Percentiles rank a stretch among this genome's conserved stretches.
These are phyloP conservation scores for Heteromurus nitidus DNA, from an alignment of 2,888 invertebrate species.

Conservation along the genomic window DNA sequence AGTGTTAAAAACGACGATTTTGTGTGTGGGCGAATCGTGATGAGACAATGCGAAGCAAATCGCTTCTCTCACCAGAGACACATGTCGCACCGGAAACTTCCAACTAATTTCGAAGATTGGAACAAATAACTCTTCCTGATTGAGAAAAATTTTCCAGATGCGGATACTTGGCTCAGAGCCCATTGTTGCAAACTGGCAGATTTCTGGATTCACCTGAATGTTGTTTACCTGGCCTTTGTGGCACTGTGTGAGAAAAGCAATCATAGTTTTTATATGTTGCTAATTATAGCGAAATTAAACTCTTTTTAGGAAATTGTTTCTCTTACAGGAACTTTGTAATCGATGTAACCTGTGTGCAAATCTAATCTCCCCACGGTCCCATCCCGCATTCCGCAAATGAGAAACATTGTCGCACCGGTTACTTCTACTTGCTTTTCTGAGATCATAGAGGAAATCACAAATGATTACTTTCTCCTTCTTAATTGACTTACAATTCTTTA, in stretches of 20 bases:
- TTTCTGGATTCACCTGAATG: slow-evolving; percentile 68
- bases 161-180: slow-evolving; percentile 70
- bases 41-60: slow-evolving; percentile 70
- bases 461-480: too few relatives aligned
- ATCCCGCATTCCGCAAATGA: slow-evolving; percentile 70
- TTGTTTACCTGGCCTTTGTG: slow-evolving; percentile 68
- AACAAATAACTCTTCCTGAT: slow-evolving; percentile 68
- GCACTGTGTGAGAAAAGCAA: slow-evolving; percentile 38
- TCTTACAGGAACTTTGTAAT: slow-evolving; percentile 59
- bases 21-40: slow-evolving; percentile 67
- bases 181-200: slow-evolving; percentile 69
- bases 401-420: slow-evolving; percentile 54
- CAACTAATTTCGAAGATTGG: slow-evolving; percentile 72
- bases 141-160: slow-evolving; percentile 70
- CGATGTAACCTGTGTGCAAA: slow-evolving; percentile 65
- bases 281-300: neutral
- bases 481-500: too few relatives aligned
- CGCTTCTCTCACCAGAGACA: slow-evolving; percentile 66
- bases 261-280: neutral
- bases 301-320: slow-evolving; percentile 2
- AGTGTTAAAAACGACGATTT: slow-evolving; percentile 72
- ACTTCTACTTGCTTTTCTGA: slow-evolving; percentile 39
- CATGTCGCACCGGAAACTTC: slow-evolving; percentile 70
- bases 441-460: neutral
- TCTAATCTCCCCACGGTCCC: slow-evolving; percentile 68